phyloP scores from a whole-genome alignment of 2,888 invertebrate species.

The Ashinkailepas kermadecensis region DNA sequence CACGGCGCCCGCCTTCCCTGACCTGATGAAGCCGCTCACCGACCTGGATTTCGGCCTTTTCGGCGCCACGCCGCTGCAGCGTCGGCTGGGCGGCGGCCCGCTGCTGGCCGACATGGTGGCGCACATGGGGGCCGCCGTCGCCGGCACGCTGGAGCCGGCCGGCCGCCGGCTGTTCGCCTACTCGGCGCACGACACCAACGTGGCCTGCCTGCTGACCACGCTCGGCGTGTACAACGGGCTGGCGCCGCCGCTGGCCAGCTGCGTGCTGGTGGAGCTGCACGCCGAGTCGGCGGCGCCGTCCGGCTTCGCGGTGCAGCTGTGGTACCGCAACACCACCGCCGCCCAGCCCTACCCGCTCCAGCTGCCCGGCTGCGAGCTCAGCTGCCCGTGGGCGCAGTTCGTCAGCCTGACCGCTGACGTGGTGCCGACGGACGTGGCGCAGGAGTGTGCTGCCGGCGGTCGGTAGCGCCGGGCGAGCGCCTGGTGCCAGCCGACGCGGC shows the following conservation, averaged over 20 bases:
- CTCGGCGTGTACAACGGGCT: constrained; percentile 59
- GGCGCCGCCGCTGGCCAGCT: constrained; percentile 55
- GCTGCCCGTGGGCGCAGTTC: neutral
- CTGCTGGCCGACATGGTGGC: constrained; percentile 61
- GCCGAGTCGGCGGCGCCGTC: neutral
- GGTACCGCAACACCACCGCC: constrained; percentile 50
- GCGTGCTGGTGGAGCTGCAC: constrained; percentile 54
- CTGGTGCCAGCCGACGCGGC: too few species aligned
- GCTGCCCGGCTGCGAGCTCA: constrained; percentile 53
- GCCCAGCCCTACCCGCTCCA: constrained; percentile 48
- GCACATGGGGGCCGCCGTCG: constrained; percentile 51
- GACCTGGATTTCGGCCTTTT: constrained; percentile 56
- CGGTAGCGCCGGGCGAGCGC: too few species aligned
- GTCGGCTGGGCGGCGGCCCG: constrained; percentile 38
- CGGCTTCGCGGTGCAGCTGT: constrained; percentile 44
- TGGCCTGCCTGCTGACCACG: constrained; percentile 64
- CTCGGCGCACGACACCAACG: constrained; percentile 72
- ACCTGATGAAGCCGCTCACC: constrained; percentile 50
- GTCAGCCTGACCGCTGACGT: neutral
- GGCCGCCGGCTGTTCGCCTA: constrained; percentile 59
- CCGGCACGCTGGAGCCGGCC: constrained; percentile 42
- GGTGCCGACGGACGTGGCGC: neutral
- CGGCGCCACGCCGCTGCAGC: constrained; percentile 51
- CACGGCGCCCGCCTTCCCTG: neutral
- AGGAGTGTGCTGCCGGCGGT: neutral